Evolutionary conservation across 1,140 invertebrate genomes (phyloP), one percentile per base, ranked within the genome.

Genomic region (Periplaneta americana): DNA sequence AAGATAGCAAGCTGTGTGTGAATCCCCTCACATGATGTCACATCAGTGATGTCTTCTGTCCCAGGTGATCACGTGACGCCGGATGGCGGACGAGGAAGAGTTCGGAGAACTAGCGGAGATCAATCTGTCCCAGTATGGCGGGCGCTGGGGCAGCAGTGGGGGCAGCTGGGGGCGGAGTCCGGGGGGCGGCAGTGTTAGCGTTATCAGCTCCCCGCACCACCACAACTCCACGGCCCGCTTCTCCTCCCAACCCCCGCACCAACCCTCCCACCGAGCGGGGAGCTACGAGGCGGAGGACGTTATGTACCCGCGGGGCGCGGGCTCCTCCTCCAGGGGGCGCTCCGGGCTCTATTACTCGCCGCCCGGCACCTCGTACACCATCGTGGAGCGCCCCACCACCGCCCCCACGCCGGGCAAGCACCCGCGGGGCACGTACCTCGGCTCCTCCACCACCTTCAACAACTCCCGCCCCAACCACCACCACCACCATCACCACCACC

Each of bases 291-390:
- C 75, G n/a, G 75, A 78, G 81, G 81, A 36, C 80, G 66, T 48
- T 2, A 22, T 35, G 34, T 48, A 37, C 66, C 15, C 22, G 34
- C 66, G 80, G 28, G 57, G 80, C 22, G n/a, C n/a, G n/a, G 80
- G 80, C 32, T 66, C 66, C 9, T 36, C 31, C 34, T 81, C 80
- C 33, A n/a, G 66, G 0, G 37, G 66, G 13, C 83, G 85, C 66
- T 83, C 86, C 13, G 86, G 86, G 28, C 81, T 85, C 8, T 91
- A 91, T 84, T 91, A 91, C 85, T 91, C 90, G 74, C 90, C 90
- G n/a, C 90, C 90, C 32, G 90, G 95, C 75, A 96, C 95, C 81
- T 95, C 94, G 74, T 96, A 96, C 88, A 96, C 95, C 84, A 96
- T 96, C 87, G 93, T 96, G 84, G 95, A 96, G 88, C 90, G 94